These are phyloP conservation scores for Epizoanthus scotinus DNA, from an alignment of 92 coral and sea anemone genomes.

Conservation along the genomic window DNA sequence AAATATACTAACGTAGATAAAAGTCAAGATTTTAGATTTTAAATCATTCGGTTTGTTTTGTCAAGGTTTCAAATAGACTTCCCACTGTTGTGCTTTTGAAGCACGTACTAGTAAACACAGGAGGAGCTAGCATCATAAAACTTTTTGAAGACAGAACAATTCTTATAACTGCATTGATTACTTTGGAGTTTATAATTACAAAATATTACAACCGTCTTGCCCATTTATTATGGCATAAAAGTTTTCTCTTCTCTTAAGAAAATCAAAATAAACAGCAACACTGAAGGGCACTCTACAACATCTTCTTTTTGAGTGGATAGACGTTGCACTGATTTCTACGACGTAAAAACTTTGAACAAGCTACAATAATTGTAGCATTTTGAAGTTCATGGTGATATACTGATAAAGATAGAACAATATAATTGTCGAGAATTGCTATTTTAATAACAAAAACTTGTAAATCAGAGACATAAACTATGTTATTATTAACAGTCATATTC, in stretches of 20 bases:
- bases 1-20: too few relatives aligned
- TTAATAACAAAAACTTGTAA: too few relatives aligned
- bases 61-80: background rate
- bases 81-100: slow-evolving; percentile 4
- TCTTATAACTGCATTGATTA: background rate
- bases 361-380: too few relatives aligned
- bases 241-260: background rate
- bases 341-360: too few relatives aligned
- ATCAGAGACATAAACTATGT: background rate
- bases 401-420: too few relatives aligned
- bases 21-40: background rate
- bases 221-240: too few relatives aligned
- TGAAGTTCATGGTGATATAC: too few relatives aligned
- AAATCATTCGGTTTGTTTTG: background rate
- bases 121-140: background rate
- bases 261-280: background rate
- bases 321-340: too few relatives aligned
- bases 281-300: background rate
- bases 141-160: background rate
- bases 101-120: slow-evolving; percentile 2
- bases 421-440: too few relatives aligned
- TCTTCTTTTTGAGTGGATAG: background rate
- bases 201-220: too few relatives aligned
- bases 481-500: background rate
- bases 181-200: background rate